phyloP scores from a whole-genome alignment of 2,797 vertebrate species.

The Acipenser oxyrinchus region DNA sequence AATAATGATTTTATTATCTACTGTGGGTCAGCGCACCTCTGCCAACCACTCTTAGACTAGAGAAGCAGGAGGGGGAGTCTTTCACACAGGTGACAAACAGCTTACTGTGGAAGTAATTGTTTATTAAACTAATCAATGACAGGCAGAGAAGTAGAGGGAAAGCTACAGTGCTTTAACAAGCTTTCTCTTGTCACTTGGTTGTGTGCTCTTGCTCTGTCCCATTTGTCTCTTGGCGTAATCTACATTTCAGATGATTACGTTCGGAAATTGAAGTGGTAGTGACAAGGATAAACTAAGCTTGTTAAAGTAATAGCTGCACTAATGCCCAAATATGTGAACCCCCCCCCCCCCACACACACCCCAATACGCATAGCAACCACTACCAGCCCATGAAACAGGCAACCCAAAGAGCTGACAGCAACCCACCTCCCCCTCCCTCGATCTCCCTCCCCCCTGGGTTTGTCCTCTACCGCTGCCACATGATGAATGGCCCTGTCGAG shows the following conservation, averaged over 20 bases:
- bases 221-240: conserved; percentile 80
- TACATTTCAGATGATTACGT: conserved; percentile 82
- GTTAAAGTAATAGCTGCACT: conserved; percentile 97
- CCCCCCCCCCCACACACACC: conserved; percentile 51
- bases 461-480: conserved; percentile 83
- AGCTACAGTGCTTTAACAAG: conserved; percentile 52
- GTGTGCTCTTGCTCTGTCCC: conserved; percentile 62
- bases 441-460: conserved; percentile 61
- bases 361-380: conserved; percentile 37
- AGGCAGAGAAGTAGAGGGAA: conserved; percentile 36
- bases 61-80: neutral
- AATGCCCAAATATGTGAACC: conserved; percentile 86
- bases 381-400: conserved; percentile 31
- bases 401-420: conserved; percentile 49
- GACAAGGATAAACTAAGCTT: conserved; percentile 90
- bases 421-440: conserved; percentile 40
- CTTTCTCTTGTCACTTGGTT: conserved; percentile 60
- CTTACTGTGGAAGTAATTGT: conserved; percentile 54
- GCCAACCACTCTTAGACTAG: conserved; percentile 22
- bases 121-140: conserved; percentile 65
- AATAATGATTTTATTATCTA: conserved; percentile 18
- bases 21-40: conserved; percentile 22
- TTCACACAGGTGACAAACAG: conserved; percentile 42
- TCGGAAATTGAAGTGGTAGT: conserved; percentile 73
- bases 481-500: conserved; percentile 98